phyloP scores from a whole-genome alignment of 2,113 vertebrate species.

The Cavia aperea region DNA sequence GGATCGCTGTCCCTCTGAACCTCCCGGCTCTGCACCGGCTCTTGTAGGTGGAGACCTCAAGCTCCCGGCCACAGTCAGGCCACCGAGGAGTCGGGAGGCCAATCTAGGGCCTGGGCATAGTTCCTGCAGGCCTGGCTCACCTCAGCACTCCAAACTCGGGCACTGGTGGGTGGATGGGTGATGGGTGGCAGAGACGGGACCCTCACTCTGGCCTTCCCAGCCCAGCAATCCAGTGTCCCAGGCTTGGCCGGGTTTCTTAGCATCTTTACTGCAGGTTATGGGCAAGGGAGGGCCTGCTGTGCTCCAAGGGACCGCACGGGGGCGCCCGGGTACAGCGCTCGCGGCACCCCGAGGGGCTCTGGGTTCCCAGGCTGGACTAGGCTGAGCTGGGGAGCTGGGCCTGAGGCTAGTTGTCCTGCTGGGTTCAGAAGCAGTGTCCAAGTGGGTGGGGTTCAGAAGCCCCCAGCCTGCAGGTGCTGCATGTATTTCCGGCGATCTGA shows the following conservation, averaged over 20 bases:
- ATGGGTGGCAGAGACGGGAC: slow-evolving; percentile 56
- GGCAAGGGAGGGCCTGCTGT: background rate
- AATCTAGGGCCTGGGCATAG: background rate
- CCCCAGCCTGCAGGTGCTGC: rapidly evolving
- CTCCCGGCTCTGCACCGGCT: background rate
- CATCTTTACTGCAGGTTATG: rapidly evolving
- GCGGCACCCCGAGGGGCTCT: slow-evolving; percentile 73
- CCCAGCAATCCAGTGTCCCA: background rate
- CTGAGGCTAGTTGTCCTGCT: background rate
- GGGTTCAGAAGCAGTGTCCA: rapidly evolving
- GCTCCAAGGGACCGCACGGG: background rate
- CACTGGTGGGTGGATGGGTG: background rate
- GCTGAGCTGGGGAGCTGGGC: background rate
- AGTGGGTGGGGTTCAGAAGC: background rate
- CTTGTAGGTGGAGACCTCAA: background rate
- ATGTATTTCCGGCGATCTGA: no score
- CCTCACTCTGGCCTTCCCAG: rapidly evolving
- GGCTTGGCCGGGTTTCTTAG: no score
- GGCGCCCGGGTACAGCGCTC: slow-evolving; percentile 31
- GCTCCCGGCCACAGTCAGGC: background rate
- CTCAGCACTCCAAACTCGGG: background rate
- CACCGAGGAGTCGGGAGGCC: background rate
- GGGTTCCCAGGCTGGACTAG: slow-evolving; percentile 67
- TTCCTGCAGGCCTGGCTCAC: slow-evolving; percentile 28
- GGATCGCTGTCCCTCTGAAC: no score